Evolutionary conservation across 2,888 invertebrate genomes (phyloP).

Genomic region (Meghimatium bilineatum): DNA sequence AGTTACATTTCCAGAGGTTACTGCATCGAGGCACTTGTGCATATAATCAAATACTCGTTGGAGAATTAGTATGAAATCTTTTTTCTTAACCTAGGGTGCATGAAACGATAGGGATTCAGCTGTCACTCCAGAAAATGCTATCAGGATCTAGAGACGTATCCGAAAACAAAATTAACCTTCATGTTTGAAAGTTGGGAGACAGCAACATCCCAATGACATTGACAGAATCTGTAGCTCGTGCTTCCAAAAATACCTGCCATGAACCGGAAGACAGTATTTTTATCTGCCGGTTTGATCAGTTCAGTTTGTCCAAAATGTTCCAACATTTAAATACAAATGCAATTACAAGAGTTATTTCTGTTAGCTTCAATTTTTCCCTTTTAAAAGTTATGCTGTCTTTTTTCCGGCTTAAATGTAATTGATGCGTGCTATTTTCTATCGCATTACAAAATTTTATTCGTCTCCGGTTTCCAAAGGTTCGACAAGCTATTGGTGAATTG

Average conservation of each 20-base stretch:
- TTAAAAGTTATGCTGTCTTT: not conserved
- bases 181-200: not conserved
- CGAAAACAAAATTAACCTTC: not conserved
- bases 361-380: not conserved
- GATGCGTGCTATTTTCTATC: not conserved
- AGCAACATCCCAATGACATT: not conserved
- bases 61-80: not conserved
- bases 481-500: no score
- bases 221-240: not conserved
- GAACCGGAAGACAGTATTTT: not conserved
- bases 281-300: not conserved
- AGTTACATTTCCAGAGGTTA: no score
- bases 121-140: not conserved
- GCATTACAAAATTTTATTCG: no score
- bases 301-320: not conserved
- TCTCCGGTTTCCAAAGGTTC: no score
- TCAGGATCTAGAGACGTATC: not conserved
- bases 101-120: not conserved
- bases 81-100: not conserved
- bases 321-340: conserved; percentile 1
- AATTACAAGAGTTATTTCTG: not conserved
- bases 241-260: not conserved
- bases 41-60: not conserved
- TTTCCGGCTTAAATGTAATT: not conserved
- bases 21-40: no score